These are phyloP conservation scores for Botia kubotai DNA, from an alignment of 2,797 vertebrate species.

Conservation along the genomic window DNA sequence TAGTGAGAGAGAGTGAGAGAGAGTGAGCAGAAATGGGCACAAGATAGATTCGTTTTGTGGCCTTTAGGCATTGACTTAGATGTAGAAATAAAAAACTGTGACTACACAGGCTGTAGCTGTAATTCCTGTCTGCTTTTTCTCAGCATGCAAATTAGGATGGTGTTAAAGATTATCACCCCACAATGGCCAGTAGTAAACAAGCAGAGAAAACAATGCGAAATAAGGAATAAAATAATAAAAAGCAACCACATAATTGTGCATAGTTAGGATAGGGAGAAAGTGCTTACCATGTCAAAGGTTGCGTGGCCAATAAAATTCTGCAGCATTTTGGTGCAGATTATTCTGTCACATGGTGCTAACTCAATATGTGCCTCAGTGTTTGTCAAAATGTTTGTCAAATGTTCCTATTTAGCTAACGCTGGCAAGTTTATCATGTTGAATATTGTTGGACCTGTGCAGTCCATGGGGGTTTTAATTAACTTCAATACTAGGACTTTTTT, in stretches of 20 bases:
- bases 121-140: background rate
- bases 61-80: background rate
- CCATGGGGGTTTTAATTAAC: too few species aligned
- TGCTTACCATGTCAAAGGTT: background rate
- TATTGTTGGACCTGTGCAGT: too few species aligned
- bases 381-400: too few species aligned
- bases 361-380: too few species aligned
- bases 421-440: too few species aligned
- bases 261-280: background rate
- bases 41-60: background rate
- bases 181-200: background rate
- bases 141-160: background rate
- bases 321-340: background rate
- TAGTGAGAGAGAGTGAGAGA: background rate
- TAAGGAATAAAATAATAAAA: background rate
- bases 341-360: too few species aligned
- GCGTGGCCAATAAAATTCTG: background rate
- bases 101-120: background rate
- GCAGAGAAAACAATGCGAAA: background rate
- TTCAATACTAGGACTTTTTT: too few species aligned
- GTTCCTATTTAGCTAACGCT: too few species aligned
- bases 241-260: background rate
- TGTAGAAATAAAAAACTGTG: conserved; percentile 2
- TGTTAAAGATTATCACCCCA: background rate
- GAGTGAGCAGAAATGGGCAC: conserved; percentile 4